These are phyloP conservation scores for Tangara arthus DNA, from an alignment of 2,797 vertebrate species.

Conservation along the genomic window DNA sequence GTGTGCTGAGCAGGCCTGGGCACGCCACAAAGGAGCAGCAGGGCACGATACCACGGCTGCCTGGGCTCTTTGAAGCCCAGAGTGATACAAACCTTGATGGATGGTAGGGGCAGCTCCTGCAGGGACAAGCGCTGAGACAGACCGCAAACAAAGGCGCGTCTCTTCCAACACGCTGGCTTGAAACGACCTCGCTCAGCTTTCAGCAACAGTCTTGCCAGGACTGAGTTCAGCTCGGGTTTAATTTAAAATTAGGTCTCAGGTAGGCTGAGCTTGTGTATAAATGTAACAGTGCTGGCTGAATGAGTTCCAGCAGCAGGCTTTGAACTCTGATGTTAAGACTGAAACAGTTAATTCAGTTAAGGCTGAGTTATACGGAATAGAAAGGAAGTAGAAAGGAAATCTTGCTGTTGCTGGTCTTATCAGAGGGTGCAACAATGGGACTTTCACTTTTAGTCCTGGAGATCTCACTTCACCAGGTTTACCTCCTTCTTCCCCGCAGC, in stretches of 20 bases:
- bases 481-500: accelerated
- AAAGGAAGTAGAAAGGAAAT: background rate
- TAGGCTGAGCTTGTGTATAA: background rate
- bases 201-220: background rate
- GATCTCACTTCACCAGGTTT: background rate
- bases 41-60: background rate
- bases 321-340: background rate
- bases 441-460: background rate
- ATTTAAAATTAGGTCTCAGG: background rate
- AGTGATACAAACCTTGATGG: background rate
- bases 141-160: background rate
- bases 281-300: background rate
- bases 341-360: background rate
- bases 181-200: background rate
- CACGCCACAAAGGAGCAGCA: background rate
- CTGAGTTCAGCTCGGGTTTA: background rate
- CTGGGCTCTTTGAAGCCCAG: background rate
- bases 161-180: background rate
- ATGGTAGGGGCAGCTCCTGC: background rate
- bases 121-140: background rate
- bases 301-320: background rate
- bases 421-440: background rate
- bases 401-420: background rate
- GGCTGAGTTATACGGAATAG: background rate
- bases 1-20: background rate